These are phyloP conservation scores for pig (Sus scrofa) DNA, from an alignment of 2,113 vertebrate species.

Conservation along the genomic window DNA sequence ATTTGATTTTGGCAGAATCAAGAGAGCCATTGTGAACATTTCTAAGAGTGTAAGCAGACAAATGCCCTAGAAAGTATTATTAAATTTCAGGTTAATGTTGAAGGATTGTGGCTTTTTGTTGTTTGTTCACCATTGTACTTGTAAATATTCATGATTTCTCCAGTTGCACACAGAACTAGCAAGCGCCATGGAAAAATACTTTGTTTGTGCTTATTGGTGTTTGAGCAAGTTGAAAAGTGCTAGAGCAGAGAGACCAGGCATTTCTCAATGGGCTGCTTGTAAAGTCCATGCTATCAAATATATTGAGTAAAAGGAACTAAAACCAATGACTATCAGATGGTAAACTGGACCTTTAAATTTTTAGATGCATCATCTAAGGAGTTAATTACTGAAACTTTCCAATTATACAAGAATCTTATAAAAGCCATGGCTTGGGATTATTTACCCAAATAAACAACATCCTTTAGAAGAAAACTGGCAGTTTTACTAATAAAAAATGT, in stretches of 20 bases:
- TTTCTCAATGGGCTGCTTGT: neutral
- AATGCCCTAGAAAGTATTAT: neutral
- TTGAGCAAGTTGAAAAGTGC: neutral
- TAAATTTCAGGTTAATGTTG: constrained; percentile 54
- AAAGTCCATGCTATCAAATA: neutral
- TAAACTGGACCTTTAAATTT: neutral
- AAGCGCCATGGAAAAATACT: neutral
- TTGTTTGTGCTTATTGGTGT: constrained; percentile 55
- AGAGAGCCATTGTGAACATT: neutral
- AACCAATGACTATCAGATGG: too few relatives aligned
- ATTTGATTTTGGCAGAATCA: neutral
- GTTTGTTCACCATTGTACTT: constrained; percentile 52
- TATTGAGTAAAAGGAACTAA: neutral
- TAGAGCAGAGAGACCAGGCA: neutral
- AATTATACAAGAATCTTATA: constrained; percentile 10
- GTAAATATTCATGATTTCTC: constrained; percentile 68
- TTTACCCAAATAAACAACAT: constrained; percentile 72
- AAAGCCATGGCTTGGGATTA: constrained; percentile 29
- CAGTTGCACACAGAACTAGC: constrained; percentile 16
- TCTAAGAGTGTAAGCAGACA: neutral
- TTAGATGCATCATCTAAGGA: neutral
- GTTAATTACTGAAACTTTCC: constrained; percentile 67
- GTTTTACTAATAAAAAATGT: constrained; percentile 77
- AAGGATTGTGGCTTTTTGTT: constrained; percentile 60
- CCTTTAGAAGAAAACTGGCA: constrained; percentile 67